These are phyloP conservation scores for Meta bourneti DNA, from an alignment of 2,888 invertebrate species.

Conservation along the genomic window DNA sequence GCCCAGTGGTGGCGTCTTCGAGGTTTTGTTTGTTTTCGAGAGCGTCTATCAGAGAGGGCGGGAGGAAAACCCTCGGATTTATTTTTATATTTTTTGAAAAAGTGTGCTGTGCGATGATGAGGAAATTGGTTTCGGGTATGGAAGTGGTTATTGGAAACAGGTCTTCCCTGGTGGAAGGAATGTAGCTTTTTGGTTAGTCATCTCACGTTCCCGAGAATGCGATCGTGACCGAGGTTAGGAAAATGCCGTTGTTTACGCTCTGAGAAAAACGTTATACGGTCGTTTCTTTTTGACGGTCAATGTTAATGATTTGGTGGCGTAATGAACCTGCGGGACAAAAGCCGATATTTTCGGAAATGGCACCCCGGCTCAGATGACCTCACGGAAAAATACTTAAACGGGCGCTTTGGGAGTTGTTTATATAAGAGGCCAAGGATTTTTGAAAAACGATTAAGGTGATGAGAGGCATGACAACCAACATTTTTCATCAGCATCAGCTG, in stretches of 20 bases:
- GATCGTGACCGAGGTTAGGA: constrained; percentile 57
- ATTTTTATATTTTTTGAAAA: no score
- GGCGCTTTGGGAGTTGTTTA: no score
- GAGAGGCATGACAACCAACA: no score
- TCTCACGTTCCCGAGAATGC: constrained; percentile 35
- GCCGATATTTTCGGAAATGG: constrained; percentile 5
- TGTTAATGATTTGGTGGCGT: constrained; percentile 42
- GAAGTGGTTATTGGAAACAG: constrained; percentile 56
- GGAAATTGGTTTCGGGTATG: constrained; percentile 40
- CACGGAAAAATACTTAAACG: no score
- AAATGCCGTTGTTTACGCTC: constrained; percentile 60
- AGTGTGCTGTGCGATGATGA: background rate
- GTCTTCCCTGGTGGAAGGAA: constrained; percentile 39
- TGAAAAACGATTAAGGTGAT: no score
- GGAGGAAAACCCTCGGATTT: background rate
- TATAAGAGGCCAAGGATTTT: no score
- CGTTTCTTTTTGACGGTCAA: constrained; percentile 42
- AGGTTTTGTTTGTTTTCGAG: background rate
- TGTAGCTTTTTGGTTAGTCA: constrained; percentile 48
- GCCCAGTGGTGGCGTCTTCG: background rate
- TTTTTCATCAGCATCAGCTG: no score
- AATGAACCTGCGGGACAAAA: constrained; percentile 44
- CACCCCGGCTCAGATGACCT: background rate
- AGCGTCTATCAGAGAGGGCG: background rate
- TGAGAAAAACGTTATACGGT: constrained; percentile 27